phyloP scores from a whole-genome alignment of 1,140 invertebrate species.

The Laupala kohalensis region DNA sequence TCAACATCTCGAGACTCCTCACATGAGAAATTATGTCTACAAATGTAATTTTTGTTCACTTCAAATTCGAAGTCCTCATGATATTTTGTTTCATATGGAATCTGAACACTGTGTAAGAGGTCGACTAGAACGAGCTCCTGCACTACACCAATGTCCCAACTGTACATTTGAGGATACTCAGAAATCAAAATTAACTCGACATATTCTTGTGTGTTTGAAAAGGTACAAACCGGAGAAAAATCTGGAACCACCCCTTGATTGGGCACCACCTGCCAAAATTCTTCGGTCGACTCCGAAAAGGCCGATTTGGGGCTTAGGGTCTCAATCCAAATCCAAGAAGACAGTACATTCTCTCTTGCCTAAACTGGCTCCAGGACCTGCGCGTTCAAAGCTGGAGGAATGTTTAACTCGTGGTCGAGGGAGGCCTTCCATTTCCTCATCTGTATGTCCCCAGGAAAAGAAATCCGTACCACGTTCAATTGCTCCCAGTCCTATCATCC shows the following conservation, averaged over 20 bases:
- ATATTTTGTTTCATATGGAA: slow-evolving; percentile 86
- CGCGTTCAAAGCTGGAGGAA: slow-evolving; percentile 28
- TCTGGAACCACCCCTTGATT: slow-evolving; percentile 68
- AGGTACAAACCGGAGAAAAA: slow-evolving; percentile 80
- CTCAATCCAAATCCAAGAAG: slow-evolving; percentile 28
- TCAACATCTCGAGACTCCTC: slow-evolving; percentile 82
- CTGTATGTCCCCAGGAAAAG: neutral
- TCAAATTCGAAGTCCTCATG: slow-evolving; percentile 68
- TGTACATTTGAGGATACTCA: slow-evolving; percentile 91
- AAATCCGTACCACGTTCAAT: slow-evolving; percentile 1
- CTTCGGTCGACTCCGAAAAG: slow-evolving; percentile 50
- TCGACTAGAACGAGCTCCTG: slow-evolving; percentile 66
- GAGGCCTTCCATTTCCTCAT: slow-evolving; percentile 19
- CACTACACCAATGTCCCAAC: slow-evolving; percentile 82
- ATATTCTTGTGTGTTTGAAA: slow-evolving; percentile 80
- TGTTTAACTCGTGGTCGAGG: slow-evolving; percentile 23
- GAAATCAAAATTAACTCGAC: slow-evolving; percentile 78
- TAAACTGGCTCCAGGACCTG: slow-evolving; percentile 32
- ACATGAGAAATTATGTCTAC: slow-evolving; percentile 75
- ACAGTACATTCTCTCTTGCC: slow-evolving; percentile 36
- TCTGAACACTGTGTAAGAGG: slow-evolving; percentile 71
- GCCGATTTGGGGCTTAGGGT: slow-evolving; percentile 23
- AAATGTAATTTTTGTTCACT: slow-evolving; percentile 74
- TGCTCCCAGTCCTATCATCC: neutral
- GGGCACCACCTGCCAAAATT: slow-evolving; percentile 87